phyloP scores from a whole-genome alignment of 2,113 vertebrate species.

The Archilochus colubris region DNA sequence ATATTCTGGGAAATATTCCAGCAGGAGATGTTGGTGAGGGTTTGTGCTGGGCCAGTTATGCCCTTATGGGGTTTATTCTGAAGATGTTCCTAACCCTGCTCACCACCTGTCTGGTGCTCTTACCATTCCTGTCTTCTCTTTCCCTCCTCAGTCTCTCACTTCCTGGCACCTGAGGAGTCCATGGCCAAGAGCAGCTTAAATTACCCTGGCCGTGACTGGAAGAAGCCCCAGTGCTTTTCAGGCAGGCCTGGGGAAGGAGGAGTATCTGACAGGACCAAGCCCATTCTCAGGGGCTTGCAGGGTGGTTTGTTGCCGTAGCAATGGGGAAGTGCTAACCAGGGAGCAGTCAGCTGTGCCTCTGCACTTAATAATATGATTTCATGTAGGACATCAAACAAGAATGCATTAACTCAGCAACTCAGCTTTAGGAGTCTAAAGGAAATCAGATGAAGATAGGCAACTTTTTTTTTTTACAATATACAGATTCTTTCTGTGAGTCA shows the following conservation, averaged over 20 bases:
- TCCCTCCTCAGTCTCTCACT: not conserved
- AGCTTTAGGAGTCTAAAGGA: slow-evolving; percentile 39
- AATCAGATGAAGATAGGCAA: slow-evolving; percentile 56
- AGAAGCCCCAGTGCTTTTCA: not conserved
- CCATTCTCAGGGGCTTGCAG: not conserved
- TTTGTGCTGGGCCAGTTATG: not conserved
- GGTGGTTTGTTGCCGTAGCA: slow-evolving; percentile 45
- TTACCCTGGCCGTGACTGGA: not conserved
- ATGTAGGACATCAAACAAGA: slow-evolving; percentile 67
- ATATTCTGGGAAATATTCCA: not conserved
- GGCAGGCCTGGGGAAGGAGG: not conserved
- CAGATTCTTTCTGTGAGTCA: not conserved
- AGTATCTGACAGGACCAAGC: rapidly evolving
- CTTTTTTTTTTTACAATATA: not conserved
- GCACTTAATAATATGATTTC: slow-evolving; percentile 58
- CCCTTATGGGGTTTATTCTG: too few relatives aligned
- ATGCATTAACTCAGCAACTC: slow-evolving; percentile 66
- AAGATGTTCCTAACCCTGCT: not conserved
- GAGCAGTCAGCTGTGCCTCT: slow-evolving; percentile 44
- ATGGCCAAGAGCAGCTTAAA: not conserved
- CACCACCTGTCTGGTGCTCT: not conserved
- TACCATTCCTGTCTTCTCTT: too few relatives aligned
- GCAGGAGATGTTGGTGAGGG: not conserved
- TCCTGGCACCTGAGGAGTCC: not conserved
- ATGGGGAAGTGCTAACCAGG: not conserved